Conservation (phyloP, 2,797 vertebrate genomes). For the Mareca penelope region DNA sequence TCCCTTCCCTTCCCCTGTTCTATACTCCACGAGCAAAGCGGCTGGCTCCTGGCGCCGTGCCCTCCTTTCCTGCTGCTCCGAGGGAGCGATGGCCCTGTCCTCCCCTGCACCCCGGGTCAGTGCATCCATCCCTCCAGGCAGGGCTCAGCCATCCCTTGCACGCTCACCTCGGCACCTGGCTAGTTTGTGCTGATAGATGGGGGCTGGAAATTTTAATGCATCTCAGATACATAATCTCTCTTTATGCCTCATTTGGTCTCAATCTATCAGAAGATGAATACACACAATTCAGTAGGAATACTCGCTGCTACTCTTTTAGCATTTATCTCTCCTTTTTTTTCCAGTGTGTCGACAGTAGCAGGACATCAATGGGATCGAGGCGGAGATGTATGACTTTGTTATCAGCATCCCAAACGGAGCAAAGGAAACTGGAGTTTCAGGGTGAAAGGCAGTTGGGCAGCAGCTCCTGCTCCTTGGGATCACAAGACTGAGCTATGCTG, state of each 20-base stretch:
- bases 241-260: not conserved
- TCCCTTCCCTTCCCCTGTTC: not conserved
- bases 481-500: not conserved
- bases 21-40: rapidly evolving
- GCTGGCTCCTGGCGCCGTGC: rapidly evolving
- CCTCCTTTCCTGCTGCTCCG: not conserved
- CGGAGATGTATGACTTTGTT: not conserved
- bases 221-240: not conserved
- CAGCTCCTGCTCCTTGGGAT: not conserved
- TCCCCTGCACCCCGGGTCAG: not conserved
- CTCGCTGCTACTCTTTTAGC: not conserved
- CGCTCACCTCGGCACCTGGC: not conserved
- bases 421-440: not conserved
- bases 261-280: not conserved
- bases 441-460: not conserved
- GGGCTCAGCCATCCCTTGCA: rapidly evolving
- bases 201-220: not conserved
- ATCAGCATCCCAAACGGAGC: not conserved
- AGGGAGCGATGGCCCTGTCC: not conserved
- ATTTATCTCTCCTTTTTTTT: not conserved
- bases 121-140: not conserved
- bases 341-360: not conserved
- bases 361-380: not conserved
- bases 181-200: rapidly evolving
- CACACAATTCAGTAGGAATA: not conserved